These are phyloP conservation scores for Trissoscelio sp. DNA, from an alignment of 2,888 invertebrate genomes.

Conservation along the genomic window DNA sequence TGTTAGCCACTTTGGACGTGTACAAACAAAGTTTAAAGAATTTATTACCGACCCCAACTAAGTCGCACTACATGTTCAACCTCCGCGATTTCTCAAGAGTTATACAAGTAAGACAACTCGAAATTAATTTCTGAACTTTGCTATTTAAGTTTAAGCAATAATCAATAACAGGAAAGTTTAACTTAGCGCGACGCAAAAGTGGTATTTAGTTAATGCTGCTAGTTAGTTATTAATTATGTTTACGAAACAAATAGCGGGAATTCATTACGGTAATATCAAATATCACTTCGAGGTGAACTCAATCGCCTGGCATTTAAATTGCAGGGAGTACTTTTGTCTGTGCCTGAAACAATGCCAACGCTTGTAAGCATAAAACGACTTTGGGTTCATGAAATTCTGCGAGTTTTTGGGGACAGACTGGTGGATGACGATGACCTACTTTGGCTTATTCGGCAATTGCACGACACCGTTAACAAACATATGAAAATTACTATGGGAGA, in stretches of 20 bases:
- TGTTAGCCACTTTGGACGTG: constrained; percentile 92
- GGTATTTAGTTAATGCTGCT: constrained; percentile 1
- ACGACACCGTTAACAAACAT: constrained; percentile 85
- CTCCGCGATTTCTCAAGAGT: constrained; percentile 97
- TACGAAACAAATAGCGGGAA: neutral
- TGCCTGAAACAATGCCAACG: constrained; percentile 95
- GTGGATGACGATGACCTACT: constrained; percentile 92
- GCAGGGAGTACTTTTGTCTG: constrained; percentile 94
- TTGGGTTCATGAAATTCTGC: constrained; percentile 96
- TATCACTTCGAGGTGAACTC: neutral
- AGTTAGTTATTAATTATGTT: constrained; percentile 4
- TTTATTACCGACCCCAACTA: constrained; percentile 95
- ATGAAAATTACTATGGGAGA: constrained; percentile 88
- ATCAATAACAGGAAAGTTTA: constrained; percentile 19
- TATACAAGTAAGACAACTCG: constrained; percentile 86
- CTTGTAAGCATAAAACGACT: constrained; percentile 93
- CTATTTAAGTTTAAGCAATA: neutral
- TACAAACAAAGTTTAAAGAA: constrained; percentile 93
- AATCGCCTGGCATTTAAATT: constrained; percentile 9
- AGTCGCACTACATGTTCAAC: constrained; percentile 97
- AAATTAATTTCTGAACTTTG: constrained; percentile 39
- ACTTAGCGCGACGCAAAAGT: too few species aligned
- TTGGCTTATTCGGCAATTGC: constrained; percentile 91
- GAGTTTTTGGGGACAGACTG: constrained; percentile 96
- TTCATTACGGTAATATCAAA: neutral